Percentiles rank a stretch among this genome's conserved stretches.
Conservation (phyloP, 2,888 invertebrate species). For the Subacronicta megacephala region DNA sequence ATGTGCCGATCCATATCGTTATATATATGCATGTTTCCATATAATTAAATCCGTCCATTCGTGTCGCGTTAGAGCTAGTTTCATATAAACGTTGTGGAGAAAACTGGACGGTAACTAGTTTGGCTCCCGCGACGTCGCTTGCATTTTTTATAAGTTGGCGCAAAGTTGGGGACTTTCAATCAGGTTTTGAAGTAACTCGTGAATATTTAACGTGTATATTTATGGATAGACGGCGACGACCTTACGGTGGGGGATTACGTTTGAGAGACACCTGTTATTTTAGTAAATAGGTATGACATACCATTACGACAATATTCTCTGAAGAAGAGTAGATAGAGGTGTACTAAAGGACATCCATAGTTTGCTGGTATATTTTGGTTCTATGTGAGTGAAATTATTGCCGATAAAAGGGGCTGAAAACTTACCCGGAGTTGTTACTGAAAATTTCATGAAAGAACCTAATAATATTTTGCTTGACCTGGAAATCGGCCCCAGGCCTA, state of each 20-base stretch:
- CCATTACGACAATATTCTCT: no score
- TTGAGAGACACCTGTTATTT: background rate
- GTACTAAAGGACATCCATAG: no score
- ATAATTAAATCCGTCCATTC: background rate
- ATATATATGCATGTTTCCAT: no score
- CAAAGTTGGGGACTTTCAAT: slow-evolving; percentile 53
- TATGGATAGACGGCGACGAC: slow-evolving; percentile 32
- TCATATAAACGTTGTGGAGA: slow-evolving; percentile 28
- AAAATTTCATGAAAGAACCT: no score
- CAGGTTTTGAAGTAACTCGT: slow-evolving; percentile 46
- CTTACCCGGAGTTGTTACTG: no score
- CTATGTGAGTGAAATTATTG: no score
- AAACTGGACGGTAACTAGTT: slow-evolving; percentile 51
- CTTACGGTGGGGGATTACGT: slow-evolving; percentile 18
- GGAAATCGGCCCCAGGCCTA: no score
- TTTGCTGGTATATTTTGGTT: no score
- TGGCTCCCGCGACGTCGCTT: slow-evolving; percentile 32
- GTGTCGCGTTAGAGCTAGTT: slow-evolving; percentile 2
- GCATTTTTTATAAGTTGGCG: slow-evolving; percentile 53
- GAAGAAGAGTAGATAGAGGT: no score
- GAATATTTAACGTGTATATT: slow-evolving; percentile 49
- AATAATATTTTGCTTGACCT: no score
- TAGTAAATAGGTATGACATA: background rate
- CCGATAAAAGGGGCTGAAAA: no score
- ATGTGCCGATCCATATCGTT: background rate